Conservation (phyloP, 2,113 vertebrate genomes). For the Vulpes lagopus region DNA sequence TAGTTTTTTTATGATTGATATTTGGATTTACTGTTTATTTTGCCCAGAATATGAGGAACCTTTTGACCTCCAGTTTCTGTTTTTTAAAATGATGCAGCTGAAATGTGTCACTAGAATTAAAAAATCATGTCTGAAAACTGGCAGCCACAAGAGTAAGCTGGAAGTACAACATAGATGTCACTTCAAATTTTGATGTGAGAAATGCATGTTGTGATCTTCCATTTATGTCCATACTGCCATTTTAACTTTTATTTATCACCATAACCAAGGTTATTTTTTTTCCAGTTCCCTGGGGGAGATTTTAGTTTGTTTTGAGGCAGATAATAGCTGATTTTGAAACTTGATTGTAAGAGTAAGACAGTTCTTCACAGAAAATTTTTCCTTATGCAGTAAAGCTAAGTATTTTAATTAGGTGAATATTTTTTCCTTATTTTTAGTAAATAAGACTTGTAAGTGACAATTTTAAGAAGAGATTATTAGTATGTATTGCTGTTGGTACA, state of each 20-base stretch:
- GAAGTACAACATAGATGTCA: background rate
- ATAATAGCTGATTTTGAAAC: constrained; percentile 23
- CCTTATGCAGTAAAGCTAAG: background rate
- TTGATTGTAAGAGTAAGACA: constrained; percentile 47
- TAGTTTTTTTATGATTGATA: constrained; percentile 6
- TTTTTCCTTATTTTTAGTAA: constrained; percentile 26
- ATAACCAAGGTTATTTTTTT: constrained; percentile 25
- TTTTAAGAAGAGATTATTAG: constrained; percentile 40
- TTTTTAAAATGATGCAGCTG: background rate
- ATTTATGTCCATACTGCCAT: background rate
- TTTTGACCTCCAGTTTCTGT: background rate
- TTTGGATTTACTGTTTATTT: constrained; percentile 48
- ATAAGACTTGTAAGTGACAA: background rate
- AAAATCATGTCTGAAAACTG: background rate
- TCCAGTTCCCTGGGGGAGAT: background rate
- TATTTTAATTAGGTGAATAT: constrained; percentile 49
- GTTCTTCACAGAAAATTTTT: constrained; percentile 30
- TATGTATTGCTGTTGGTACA: background rate
- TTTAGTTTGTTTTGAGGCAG: constrained; percentile 25
- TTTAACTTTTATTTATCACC: constrained; percentile 37
- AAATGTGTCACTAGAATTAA: constrained; percentile 21
- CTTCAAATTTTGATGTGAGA: constrained; percentile 23
- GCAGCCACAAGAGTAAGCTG: background rate
- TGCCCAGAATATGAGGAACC: background rate
- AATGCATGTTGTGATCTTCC: constrained; percentile 1